Evolutionary conservation across 53 echinoderm and acorn worm species (phyloP).

Genomic region (Temnopleurus reevesii): DNA sequence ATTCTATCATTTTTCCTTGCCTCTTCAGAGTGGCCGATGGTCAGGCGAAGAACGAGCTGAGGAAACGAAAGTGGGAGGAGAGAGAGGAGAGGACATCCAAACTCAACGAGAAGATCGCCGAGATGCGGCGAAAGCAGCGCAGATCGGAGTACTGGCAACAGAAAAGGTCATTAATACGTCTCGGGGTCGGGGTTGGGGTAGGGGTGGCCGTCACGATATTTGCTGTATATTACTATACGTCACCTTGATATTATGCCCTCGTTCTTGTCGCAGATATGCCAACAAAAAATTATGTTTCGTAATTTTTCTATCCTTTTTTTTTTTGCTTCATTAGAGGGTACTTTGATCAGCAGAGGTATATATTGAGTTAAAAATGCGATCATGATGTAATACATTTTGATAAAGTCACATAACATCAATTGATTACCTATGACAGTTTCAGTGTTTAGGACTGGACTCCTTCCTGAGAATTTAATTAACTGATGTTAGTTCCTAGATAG

Average conservation of each 20-base stretch:
- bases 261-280: not conserved
- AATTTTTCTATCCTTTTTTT: not conserved
- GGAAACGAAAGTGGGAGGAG: constrained; percentile 85
- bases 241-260: constrained; percentile 4
- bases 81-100: constrained; percentile 60
- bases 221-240: constrained; percentile 51
- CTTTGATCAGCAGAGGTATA: not conserved
- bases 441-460: no score
- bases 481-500: no score
- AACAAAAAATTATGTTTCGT: no score
- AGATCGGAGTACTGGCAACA: constrained; percentile 79
- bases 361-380: not conserved
- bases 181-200: constrained; percentile 81
- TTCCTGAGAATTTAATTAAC: no score
- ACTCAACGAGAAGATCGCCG: constrained; percentile 80
- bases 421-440: not conserved
- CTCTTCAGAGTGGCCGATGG: not conserved
- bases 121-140: constrained; percentile 87
- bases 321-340: not conserved
- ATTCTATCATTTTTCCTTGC: not conserved
- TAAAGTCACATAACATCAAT: not conserved
- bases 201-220: constrained; percentile 68
- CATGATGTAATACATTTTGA: not conserved
- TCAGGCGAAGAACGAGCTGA: constrained; percentile 59
- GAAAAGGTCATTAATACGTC: constrained; percentile 80